These are phyloP conservation scores for Linepithema humile DNA, from an alignment of 1,140 invertebrate genomes.

Conservation along the genomic window DNA sequence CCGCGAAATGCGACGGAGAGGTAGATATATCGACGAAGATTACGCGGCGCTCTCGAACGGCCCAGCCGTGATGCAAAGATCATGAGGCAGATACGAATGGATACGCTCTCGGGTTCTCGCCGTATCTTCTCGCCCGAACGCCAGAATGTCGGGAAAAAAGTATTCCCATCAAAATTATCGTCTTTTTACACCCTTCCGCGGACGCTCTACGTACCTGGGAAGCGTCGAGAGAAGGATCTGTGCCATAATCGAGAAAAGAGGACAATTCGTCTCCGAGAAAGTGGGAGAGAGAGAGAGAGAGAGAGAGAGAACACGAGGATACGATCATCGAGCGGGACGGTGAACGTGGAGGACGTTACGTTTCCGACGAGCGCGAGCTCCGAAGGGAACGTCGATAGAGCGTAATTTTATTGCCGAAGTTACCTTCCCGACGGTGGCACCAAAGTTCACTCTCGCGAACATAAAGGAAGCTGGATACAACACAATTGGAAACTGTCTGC, in stretches of 20 bases:
- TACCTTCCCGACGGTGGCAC: slow-evolving; percentile 28
- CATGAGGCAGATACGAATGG: slow-evolving; percentile 4
- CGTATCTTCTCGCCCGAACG: neutral
- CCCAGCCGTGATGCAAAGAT: slow-evolving; percentile 25
- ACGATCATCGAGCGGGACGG: neutral
- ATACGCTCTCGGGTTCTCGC: neutral
- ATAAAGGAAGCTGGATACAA: slow-evolving; percentile 48
- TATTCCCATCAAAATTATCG: slow-evolving; percentile 38
- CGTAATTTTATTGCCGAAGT: slow-evolving; percentile 69
- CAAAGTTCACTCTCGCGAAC: slow-evolving; percentile 49
- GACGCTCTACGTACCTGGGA: slow-evolving; percentile 1
- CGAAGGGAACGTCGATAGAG: slow-evolving; percentile 65
- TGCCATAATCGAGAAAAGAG: slow-evolving; percentile 37
- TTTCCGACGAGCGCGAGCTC: slow-evolving; percentile 4
- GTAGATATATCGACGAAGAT: slow-evolving; percentile 35
- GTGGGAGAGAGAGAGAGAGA: too few species aligned
- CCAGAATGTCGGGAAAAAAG: neutral
- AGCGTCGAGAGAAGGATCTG: slow-evolving; percentile 2
- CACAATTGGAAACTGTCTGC: slow-evolving; percentile 55
- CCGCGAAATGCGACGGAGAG: neutral
- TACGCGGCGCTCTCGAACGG: neutral
- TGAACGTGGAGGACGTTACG: slow-evolving; percentile 4
- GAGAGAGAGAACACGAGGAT: too few species aligned
- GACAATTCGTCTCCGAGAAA: slow-evolving; percentile 34
- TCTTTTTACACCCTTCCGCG: neutral